Conservation (phyloP, 2,888 invertebrate genomes). For the Dugesia japonica region DNA sequence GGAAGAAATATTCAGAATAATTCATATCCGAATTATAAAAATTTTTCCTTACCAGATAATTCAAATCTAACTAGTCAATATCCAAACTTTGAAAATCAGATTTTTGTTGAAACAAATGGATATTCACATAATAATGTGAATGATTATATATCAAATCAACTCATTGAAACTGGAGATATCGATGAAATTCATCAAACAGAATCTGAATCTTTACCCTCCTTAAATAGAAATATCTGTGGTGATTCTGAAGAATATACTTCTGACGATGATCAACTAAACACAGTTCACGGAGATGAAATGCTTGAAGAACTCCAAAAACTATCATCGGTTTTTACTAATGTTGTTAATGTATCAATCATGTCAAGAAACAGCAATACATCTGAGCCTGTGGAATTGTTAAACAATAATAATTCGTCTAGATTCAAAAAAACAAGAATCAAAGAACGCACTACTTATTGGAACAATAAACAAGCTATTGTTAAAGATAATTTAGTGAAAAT, state of each 20-base stretch:
- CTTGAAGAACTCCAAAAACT: not conserved
- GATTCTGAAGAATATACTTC: not conserved
- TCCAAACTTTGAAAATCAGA: not conserved
- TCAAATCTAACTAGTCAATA: not conserved
- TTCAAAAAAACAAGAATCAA: not conserved
- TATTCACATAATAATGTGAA: not conserved
- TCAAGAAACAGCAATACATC: not conserved
- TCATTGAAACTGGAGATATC: not conserved
- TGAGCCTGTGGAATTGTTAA: not conserved
- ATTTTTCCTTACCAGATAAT: not conserved
- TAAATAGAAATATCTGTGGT: not conserved
- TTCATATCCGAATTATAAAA: not conserved
- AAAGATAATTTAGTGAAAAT: slow-evolving; percentile 7
- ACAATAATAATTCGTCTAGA: not conserved
- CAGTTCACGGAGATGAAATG: not conserved
- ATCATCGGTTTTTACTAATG: not conserved
- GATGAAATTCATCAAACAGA: not conserved
- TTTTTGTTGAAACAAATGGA: not conserved
- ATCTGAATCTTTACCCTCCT: not conserved
- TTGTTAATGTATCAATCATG: not conserved
- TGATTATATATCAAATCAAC: not conserved
- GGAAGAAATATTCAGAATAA: not conserved
- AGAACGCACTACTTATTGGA: slow-evolving; percentile 2
- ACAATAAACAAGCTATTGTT: not conserved
- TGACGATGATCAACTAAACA: not conserved